Evolutionary conservation across 2,113 vertebrate genomes (phyloP), one percentile per base, ranked within the genome.

Genomic region (Pluvialis apricaria): DNA sequence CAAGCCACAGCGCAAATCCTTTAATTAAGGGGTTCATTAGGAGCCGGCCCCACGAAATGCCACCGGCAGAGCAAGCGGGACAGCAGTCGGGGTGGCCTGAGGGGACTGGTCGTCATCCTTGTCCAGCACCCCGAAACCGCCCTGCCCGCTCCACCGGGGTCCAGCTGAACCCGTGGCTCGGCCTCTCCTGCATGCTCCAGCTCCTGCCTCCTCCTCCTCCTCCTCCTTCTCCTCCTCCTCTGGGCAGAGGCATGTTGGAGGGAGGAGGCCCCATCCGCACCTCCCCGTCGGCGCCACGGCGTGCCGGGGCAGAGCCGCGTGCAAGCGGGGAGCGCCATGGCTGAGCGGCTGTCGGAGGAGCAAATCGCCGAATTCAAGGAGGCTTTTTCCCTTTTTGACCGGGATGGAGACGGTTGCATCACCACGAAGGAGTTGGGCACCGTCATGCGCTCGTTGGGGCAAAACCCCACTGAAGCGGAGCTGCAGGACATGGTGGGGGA

Each of bases 301-400:
- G 61, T 83, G 96, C 86, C 15, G 52, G 77, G 51, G 1, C 94
- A 82, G 88, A 76, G 71, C n/a, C 10, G 42, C 44, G 24, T 28
- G 54, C 4, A 13, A 62, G 38, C 12, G 11, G 51, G 62, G 10
- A 58, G 45, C 62, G 1, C 44, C 75, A 97, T 97, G 97, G 94
- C 95, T 5, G 94, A 96, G 69, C 79, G 61, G 40, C 88, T 97
- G n/a, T 93, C 95, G 5, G 94, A 97, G 80, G 91, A 94, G 71
- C 51, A 97, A 2, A 83, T 97, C 7, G 38, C 98, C 4, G 98
- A 99, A 38, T 99, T 99, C 97, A 99, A 98, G 96, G 99, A 99
- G 89, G 99, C 99, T 12, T 99, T 99, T 62, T 98, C 98, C 94
- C 98, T 99, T 91, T 99, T 99, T 10, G 99, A 99, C 97, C 98